Conservation (phyloP, 1,140 invertebrate species). For the Araneus ventricosus region DNA sequence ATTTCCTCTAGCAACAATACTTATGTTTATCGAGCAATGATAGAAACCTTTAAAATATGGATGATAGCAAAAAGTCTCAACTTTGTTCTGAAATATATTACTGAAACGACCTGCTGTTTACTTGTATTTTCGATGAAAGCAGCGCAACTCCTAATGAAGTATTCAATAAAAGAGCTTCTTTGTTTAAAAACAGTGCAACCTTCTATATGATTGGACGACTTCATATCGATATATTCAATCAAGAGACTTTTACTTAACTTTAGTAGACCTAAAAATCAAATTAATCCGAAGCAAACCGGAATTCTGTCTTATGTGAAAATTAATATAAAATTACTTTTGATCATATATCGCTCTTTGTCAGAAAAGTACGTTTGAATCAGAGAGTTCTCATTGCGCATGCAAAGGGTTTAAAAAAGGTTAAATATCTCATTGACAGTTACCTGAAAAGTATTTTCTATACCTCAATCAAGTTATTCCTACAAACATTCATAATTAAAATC, state of each 20-base stretch:
- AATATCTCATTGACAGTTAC: not conserved
- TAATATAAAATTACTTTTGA: not conserved
- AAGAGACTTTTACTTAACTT: conserved; percentile 11
- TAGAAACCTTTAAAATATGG: too few species aligned
- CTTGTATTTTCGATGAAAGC: not conserved
- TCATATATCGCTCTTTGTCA: not conserved
- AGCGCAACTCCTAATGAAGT: not conserved
- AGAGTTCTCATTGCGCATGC: not conserved
- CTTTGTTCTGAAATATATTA: too few species aligned
- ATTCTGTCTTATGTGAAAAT: conserved; percentile 11
- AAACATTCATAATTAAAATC: not conserved
- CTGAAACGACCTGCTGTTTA: too few species aligned
- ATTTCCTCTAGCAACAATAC: too few species aligned
- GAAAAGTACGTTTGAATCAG: not conserved
- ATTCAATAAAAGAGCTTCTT: not conserved
- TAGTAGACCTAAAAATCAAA: conserved; percentile 39
- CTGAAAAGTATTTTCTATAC: conserved; percentile 18
- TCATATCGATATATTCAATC: conserved; percentile 47
- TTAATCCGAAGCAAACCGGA: conserved; percentile 46
- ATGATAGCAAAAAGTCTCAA: too few species aligned
- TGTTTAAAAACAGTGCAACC: not conserved
- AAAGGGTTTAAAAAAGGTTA: conserved; percentile 35
- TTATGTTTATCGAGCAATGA: too few species aligned
- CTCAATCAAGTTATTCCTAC: conserved; percentile 27
- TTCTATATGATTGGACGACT: not conserved